Evolutionary conservation across 2,113 vertebrate genomes (phyloP).

Genomic region (Delphinus delphis): DNA sequence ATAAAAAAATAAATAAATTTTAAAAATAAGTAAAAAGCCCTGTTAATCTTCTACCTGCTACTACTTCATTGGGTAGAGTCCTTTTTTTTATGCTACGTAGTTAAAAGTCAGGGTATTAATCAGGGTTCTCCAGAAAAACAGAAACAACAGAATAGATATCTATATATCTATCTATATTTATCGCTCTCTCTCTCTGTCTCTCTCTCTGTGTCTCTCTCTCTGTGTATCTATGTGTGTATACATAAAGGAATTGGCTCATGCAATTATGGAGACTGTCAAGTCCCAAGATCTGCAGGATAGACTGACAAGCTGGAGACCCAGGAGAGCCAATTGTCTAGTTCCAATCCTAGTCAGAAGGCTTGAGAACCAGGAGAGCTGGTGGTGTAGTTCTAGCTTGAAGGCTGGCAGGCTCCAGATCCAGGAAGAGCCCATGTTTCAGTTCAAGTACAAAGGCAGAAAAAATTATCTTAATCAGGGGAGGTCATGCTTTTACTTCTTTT

Average conservation of each 20-base stretch:
- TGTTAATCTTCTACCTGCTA: background rate
- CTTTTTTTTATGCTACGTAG: background rate
- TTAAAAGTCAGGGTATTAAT: background rate
- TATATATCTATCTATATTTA: background rate
- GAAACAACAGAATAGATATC: background rate
- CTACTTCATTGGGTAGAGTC: background rate
- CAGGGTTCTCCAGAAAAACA: background rate
- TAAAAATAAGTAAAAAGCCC: background rate
- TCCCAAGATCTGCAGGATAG: background rate
- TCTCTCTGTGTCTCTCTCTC: background rate
- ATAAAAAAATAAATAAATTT: too few relatives aligned
- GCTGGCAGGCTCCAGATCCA: background rate
- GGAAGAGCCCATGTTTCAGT: background rate
- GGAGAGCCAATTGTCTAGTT: background rate
- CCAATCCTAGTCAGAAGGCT: background rate
- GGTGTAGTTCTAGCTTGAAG: background rate
- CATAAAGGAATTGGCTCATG: background rate
- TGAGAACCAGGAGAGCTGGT: background rate
- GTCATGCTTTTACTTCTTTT: background rate
- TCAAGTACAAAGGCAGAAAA: background rate
- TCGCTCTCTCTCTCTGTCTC: background rate
- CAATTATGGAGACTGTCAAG: background rate
- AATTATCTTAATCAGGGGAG: background rate
- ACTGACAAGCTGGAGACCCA: background rate
- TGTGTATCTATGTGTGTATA: background rate